Percentiles rank a stretch among this genome's conserved stretches.
Conservation (phyloP, 2,888 invertebrate species). For the Ligdia adustata region DNA sequence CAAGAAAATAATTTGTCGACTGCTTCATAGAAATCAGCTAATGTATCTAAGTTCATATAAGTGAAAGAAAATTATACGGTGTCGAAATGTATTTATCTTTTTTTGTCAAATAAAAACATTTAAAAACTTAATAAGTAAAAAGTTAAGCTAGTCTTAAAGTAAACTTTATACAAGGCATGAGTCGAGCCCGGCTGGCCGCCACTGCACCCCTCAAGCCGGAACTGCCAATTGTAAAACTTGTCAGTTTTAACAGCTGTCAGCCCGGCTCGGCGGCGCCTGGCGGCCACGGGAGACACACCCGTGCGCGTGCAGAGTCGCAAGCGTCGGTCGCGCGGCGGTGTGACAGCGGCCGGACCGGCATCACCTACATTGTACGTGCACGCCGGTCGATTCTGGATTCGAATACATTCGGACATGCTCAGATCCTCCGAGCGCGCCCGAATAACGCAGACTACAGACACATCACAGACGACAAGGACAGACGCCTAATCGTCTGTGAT, state of each 20-base stretch:
- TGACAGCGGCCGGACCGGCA: slow-evolving; percentile 54
- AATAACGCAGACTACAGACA: slow-evolving; percentile 51
- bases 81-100: slow-evolving; percentile 83
- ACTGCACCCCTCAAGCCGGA: slow-evolving; percentile 60
- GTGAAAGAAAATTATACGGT: slow-evolving; percentile 61
- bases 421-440: slow-evolving; percentile 58
- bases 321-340: slow-evolving; percentile 68
- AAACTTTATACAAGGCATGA: slow-evolving; percentile 81
- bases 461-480: slow-evolving; percentile 31
- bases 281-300: slow-evolving; percentile 68
- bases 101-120: slow-evolving; percentile 72
- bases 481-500: slow-evolving; percentile 39
- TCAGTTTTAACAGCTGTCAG: slow-evolving; percentile 42
- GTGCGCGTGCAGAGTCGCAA: slow-evolving; percentile 81
- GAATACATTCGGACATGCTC: slow-evolving; percentile 63
- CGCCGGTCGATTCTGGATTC: slow-evolving; percentile 57
- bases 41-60: neutral
- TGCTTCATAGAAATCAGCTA: neutral
- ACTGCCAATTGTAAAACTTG: slow-evolving; percentile 35
- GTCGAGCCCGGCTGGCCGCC: slow-evolving; percentile 70
- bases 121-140: slow-evolving; percentile 66
- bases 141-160: slow-evolving; percentile 73
- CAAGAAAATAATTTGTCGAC: neutral
- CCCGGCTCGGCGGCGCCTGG: slow-evolving; percentile 59
- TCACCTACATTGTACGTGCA: slow-evolving; percentile 82